These are phyloP conservation scores for Noctua fimbriata DNA, from an alignment of 2,888 invertebrate genomes.

Conservation along the genomic window DNA sequence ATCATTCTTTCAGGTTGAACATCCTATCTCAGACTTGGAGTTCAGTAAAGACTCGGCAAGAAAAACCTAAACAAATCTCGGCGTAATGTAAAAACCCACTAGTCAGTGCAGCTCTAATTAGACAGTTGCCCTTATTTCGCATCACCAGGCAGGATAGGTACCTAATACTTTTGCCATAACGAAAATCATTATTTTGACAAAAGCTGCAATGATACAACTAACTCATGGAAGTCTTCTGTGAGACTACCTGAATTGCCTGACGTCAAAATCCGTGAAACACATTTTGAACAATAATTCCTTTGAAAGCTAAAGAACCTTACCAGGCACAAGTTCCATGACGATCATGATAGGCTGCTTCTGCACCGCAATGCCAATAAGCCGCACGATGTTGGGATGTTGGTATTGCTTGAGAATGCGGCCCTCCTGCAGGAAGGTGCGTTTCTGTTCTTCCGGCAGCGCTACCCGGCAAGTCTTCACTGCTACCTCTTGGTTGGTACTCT, in stretches of 20 bases:
- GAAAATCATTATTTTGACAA: not conserved
- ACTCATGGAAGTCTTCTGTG: not conserved
- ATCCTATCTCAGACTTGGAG: not conserved
- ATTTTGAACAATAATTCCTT: not conserved
- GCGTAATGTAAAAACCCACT: not conserved
- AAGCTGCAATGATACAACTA: not conserved
- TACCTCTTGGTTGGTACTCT: slow-evolving; percentile 95
- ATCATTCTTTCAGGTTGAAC: slow-evolving; percentile 14
- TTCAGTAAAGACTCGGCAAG: not conserved
- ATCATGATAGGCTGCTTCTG: slow-evolving; percentile 99
- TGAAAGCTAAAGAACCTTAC: slow-evolving; percentile 80
- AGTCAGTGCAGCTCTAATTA: not conserved
- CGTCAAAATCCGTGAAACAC: not conserved
- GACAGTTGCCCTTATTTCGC: not conserved
- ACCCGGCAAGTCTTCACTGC: slow-evolving; percentile 99
- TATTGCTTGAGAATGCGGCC: slow-evolving; percentile 98
- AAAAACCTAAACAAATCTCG: not conserved
- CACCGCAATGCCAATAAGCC: slow-evolving; percentile 98
- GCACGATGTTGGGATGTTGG: slow-evolving; percentile 98
- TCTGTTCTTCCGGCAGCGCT: slow-evolving; percentile 97
- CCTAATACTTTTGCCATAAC: not conserved
- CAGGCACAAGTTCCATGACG: slow-evolving; percentile 98
- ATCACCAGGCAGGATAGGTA: not conserved
- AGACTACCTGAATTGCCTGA: not conserved
- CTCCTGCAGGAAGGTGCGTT: slow-evolving; percentile 98